Evolutionary conservation across 2,797 vertebrate species (phyloP).

Genomic region (Gambusia yucatana): DNA sequence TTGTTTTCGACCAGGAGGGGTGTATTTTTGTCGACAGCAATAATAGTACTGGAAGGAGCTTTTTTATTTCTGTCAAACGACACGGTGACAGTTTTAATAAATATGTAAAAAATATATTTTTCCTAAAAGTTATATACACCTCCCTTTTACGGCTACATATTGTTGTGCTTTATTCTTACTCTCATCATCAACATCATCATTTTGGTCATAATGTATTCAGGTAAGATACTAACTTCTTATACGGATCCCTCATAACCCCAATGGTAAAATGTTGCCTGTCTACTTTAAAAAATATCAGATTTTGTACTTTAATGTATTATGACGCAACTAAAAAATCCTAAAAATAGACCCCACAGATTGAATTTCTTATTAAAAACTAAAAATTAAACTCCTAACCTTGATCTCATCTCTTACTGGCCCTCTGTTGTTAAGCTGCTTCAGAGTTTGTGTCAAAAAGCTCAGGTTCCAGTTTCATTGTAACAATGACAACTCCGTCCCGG

Average conservation of each 20-base stretch:
- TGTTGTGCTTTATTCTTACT: neutral
- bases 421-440: slow-evolving; percentile 73
- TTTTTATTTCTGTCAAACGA: too few species aligned
- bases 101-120: too few species aligned
- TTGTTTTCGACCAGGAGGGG: too few species aligned
- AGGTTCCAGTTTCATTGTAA: slow-evolving; percentile 59
- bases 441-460: slow-evolving; percentile 68
- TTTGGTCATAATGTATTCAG: neutral
- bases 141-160: neutral
- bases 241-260: neutral
- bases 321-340: neutral
- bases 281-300: neutral
- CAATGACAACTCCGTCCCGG: slow-evolving; percentile 64
- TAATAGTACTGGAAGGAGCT: too few species aligned
- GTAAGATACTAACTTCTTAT: neutral
- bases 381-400: slow-evolving; percentile 36
- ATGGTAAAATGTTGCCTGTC: neutral
- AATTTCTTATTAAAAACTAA: neutral
- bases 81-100: too few species aligned
- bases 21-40: too few species aligned
- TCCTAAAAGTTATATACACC: too few species aligned
- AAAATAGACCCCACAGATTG: neutral
- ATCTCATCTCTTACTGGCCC: slow-evolving; percentile 61
- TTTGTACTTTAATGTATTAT: neutral
- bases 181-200: neutral